Base-by-base conservation (phyloP, 2,888 invertebrate genomes). In the Taphrorychus bicolor region DNA sequence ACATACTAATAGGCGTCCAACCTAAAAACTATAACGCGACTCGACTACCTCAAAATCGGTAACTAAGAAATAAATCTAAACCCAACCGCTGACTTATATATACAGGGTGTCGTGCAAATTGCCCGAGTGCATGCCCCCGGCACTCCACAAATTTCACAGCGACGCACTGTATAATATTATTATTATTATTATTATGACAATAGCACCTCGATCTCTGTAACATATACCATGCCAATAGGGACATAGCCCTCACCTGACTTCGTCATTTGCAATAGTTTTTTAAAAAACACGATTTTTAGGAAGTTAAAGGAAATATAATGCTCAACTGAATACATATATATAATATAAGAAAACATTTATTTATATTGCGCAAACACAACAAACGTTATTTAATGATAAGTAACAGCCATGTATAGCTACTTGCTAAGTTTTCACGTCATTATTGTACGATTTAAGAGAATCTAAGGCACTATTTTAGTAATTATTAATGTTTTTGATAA, bases 1-100 rank as follows among this genome's bases (percentile, higher is more conserved):
- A n/a, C n/a, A n/a, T n/a, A n/a, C n/a, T n/a, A n/a, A n/a, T n/a
- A n/a, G 66, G 66, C 66, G 66, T 60, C 42, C 60, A 60, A 56
- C 60, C 9, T 23, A 53, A 53, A 53, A 53, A 24, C 5, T 21
- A 53, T 14, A 58, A 62, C n/a, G 59, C 62, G 62, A 67, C 67
- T 53, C 21, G 11, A 53, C 67, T 67, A 67, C 67, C 67, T 67
- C 67, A 67, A 67, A 67, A 65, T 66, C 54, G 59, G 56, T 66
- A 66, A 66, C 59, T 66, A 49, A 45, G 14, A 7, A n/a, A 2
- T 9, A 18, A 11, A 11, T 40, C 49, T 45, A 23, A 49, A 11
- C 45, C 1, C 45, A 7, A 45, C 24, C 51, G 40, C 57, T 17
- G 63, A 63, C 63, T 63, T 49, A 63, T 23, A 24, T 23, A 22